These are phyloP conservation scores for Drosophila tanythrix DNA, from an alignment of 2,888 invertebrate species.

Conservation along the genomic window DNA sequence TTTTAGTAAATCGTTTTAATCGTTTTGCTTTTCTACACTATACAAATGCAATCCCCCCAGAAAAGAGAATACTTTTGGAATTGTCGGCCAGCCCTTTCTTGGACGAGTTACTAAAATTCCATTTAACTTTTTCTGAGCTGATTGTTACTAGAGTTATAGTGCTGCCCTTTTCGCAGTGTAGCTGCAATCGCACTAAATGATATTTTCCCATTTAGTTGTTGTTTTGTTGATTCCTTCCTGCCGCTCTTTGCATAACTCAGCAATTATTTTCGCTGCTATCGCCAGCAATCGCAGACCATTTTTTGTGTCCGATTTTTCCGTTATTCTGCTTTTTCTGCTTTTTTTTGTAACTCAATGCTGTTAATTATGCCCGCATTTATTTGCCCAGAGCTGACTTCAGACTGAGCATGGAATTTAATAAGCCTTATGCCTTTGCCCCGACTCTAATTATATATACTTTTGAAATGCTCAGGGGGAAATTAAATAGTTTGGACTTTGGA, in stretches of 20 bases:
- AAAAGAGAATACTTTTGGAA: too few relatives aligned
- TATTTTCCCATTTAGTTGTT: slow-evolving; percentile 1
- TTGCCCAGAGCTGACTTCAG: slow-evolving; percentile 19
- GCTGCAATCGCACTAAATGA: slow-evolving; percentile 21
- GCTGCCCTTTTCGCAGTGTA: slow-evolving; percentile 5
- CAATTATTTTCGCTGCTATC: slow-evolving; percentile 59
- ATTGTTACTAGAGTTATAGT: background rate
- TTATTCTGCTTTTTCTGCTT: background rate
- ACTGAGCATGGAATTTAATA: slow-evolving; percentile 58
- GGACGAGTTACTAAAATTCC: background rate
- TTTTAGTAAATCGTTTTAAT: background rate
- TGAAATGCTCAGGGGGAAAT: slow-evolving; percentile 5
- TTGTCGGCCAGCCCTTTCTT: too few relatives aligned
- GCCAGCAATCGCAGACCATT: slow-evolving; percentile 38
- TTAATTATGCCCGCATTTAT: slow-evolving; percentile 71
- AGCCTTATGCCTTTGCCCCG: slow-evolving; percentile 37
- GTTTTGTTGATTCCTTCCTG: background rate
- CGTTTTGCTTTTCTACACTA: background rate
- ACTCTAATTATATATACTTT: slow-evolving; percentile 18
- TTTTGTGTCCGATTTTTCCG: slow-evolving; percentile 11
- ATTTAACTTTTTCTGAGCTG: background rate
- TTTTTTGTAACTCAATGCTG: slow-evolving; percentile 39
- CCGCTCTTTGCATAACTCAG: slow-evolving; percentile 25
- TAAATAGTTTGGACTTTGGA: slow-evolving; percentile 8
- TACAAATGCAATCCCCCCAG: background rate